Evolutionary conservation across 2,888 invertebrate species (phyloP), one percentile per base, ranked within the genome.

Genomic region (Epirrita christyi): DNA sequence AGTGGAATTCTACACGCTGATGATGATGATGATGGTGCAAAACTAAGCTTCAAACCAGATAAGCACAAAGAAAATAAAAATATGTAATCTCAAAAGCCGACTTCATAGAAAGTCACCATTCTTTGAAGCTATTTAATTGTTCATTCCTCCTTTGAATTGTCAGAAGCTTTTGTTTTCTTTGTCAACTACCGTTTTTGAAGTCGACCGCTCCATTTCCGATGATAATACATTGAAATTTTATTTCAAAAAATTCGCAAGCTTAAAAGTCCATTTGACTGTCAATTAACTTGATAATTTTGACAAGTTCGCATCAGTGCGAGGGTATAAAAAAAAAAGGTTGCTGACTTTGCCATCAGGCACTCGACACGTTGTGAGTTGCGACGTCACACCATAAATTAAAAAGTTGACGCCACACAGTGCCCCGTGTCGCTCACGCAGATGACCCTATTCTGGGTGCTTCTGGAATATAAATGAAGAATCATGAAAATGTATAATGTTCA

Each of bases 361-460:
- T 66, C 65, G 59, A 62, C 67, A 61, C 67, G 45, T 48, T 21
- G n/a, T n/a, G 21, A 21, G 53, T 53, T 54, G 67, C 70, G 54
- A 59, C 59, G 67, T 71, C 66, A 52, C 53, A 52, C 51, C 64
- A 66, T 71, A 71, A 76, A 78, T 78, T 78, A 74, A 75, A 75
- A 77, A 78, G 73, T 76, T 72, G 64, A 65, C 64, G 68, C 65
- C 65, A 56, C 51, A 54, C 48, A 38, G 32, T 47, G 34, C 50
- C 38, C 43, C 49, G 14, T 40, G 41, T 40, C 52, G 15, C 51
- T 52, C 66, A 67, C 59, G 51, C 28, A 44, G 46, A 38, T 28
- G 45, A 47, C 48, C 61, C 32, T 67, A 66, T 67, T 69, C 67
- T 63, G 58, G 48, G 15, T 41, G 11, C 46, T 21, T 21, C 21